These are phyloP conservation scores for Drosophila mayri DNA, from an alignment of 1,140 invertebrate genomes.

Conservation along the genomic window DNA sequence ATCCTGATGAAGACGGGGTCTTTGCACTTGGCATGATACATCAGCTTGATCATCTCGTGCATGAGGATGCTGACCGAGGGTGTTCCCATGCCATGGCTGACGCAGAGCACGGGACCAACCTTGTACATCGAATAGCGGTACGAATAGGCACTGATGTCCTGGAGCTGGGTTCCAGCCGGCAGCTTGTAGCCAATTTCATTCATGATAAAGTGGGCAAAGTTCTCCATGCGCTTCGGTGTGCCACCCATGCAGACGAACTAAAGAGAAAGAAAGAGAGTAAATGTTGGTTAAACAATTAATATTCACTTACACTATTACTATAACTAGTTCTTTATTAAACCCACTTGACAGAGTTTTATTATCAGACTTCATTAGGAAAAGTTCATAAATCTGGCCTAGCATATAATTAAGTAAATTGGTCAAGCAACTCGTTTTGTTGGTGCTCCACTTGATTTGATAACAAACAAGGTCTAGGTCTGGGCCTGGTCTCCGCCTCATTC, in stretches of 20 bases:
- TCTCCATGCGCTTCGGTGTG: constrained; percentile 96
- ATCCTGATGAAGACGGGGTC: constrained; percentile 96
- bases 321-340: neutral
- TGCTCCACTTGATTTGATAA: constrained; percentile 39
- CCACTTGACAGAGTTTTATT: constrained; percentile 1
- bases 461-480: constrained; percentile 45
- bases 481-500: constrained; percentile 27
- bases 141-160: constrained; percentile 96
- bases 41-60: constrained; percentile 96
- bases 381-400: neutral
- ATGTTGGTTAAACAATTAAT: neutral
- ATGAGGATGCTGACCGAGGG: constrained; percentile 96
- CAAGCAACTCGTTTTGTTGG: constrained; percentile 30
- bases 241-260: constrained; percentile 99
- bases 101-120: constrained; percentile 87
- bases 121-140: constrained; percentile 99
- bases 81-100: constrained; percentile 96
- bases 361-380: constrained; percentile 12
- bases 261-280: constrained; percentile 1
- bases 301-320: neutral
- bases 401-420: constrained; percentile 24
- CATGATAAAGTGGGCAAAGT: constrained; percentile 96
- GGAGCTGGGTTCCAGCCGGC: constrained; percentile 93
- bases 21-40: constrained; percentile 95
- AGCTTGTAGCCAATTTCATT: constrained; percentile 95